Evolutionary conservation across 1,140 invertebrate species (phyloP), one percentile per base, ranked within the genome.

Genomic region (Trachelipus rathkii): DNA sequence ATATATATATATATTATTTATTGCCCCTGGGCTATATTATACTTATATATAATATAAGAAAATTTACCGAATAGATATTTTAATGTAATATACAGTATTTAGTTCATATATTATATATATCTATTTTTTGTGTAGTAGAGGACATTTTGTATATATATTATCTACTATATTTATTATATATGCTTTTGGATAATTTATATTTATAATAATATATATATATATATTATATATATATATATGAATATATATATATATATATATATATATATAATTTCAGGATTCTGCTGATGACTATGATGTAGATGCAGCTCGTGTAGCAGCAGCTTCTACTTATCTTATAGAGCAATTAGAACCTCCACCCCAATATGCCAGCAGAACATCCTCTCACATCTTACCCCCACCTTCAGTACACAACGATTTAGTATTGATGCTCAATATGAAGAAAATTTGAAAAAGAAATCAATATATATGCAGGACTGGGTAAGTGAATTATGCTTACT

Each of bases 261-360:
- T 19, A 75, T 45, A 44, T n/a, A 23, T 73, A 24, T 11, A 10
- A 0, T 44, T 33, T 15, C 71, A 81, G 80, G 80, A 81, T 73
- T 78, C 77, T 7, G 76, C 75, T 24, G 77, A 77, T 67, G 78
- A 79, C 15, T 81, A 78, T 33, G 77, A 79, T 43, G 77, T 76
- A 8, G 76, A 78, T 23, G 77, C 75, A 0, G 75, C 78, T 5
- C 23, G 80, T 11, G 76, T 73, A 66, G 78, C 77, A 0, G 77
- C 77, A 0, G 72, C 80, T 23, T 70, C 75, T 23, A 81, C 76
- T 0, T 81, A 79, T 73, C 77, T 81, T 5, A 79, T 81, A 10
- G 80, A 81, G n/a, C 80, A 78, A 46, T 75, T 81, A 19, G 80
- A 81, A 15, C 80, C 80, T 10, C 80, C 80, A 24, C 72, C 78